These are phyloP conservation scores for Rhynchonycteris naso DNA, from an alignment of 2,797 vertebrate genomes.

Conservation along the genomic window DNA sequence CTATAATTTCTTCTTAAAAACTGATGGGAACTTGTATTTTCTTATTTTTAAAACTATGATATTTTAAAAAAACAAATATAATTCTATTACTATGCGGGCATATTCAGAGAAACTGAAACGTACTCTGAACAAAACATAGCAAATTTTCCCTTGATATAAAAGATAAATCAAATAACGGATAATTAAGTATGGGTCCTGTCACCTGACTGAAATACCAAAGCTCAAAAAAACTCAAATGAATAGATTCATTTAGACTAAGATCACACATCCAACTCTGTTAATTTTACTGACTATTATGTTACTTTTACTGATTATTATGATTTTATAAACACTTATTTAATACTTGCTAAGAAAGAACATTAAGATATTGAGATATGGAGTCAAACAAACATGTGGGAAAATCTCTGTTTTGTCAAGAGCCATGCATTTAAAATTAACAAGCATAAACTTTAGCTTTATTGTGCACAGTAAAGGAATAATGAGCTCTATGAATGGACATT, in stretches of 20 bases:
- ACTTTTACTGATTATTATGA: neutral
- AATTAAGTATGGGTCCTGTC: neutral
- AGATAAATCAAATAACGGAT: neutral
- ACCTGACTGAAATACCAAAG: conserved; percentile 32
- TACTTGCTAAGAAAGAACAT: neutral
- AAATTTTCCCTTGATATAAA: conserved; percentile 15
- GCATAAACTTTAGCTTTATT: neutral
- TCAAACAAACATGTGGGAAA: neutral
- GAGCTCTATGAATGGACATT: neutral
- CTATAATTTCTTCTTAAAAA: neutral
- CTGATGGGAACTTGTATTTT: neutral
- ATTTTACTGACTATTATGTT: neutral
- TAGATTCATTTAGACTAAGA: neutral
- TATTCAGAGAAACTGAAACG: neutral
- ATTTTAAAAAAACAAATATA: neutral
- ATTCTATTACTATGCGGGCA: neutral
- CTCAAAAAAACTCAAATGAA: neutral
- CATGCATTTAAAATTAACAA: neutral
- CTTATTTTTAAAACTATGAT: neutral
- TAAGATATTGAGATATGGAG: neutral
- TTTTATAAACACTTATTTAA: neutral
- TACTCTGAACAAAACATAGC: neutral
- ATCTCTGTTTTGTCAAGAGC: neutral
- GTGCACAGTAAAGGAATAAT: neutral
- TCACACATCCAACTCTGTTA: neutral